Evolutionary conservation across 2,888 invertebrate genomes (phyloP), one percentile per base, ranked within the genome.

Genomic region (Nomada hirtipes): DNA sequence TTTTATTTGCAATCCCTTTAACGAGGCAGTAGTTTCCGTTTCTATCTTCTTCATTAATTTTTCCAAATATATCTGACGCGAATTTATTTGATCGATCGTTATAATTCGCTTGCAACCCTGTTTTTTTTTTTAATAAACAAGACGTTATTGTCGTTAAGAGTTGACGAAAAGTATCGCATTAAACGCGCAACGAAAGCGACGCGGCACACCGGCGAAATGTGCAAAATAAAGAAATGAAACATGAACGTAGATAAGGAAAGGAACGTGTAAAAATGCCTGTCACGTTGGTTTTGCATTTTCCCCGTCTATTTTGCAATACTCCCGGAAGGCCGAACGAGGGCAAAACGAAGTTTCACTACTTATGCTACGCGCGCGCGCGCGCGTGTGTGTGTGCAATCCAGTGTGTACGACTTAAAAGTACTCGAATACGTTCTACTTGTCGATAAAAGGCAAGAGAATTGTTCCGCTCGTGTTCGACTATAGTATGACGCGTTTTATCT

Each of bases 391-490:
- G 76, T 84, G 84, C 86, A 88, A 82, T 84, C 79, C 88, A 86
- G 68, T 83, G 76, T 86, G 83, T 83, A 88, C 73, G 81, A 77
- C 89, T 88, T 89, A 88, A 88, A 88, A 88, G 85, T 88, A 88
- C 85, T 83, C 85, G 83, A 87, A 83, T 88, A 88, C 80, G 82
- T 83, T 85, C 87, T 88, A 88, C 85, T 88, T 85, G 79, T 88
- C 85, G 89, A 88, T 88, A 82, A 89, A 88, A 88, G 88, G 88
- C 88, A 88, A 89, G 88, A 88, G 87, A 88, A 89, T 88, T 88
- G 88, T 87, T 88, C 88, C 88, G 84, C 88, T 87, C 84, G 87
- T 87, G 87, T 87, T 87, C 79, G 81, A 82, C 86, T 88, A 88
- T 87, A 83, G 64, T 83, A 85, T 87, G 88, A 88, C 82, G 84